Base-by-base conservation (phyloP, 1,140 invertebrate species). In the Drosophila bocki region DNA sequence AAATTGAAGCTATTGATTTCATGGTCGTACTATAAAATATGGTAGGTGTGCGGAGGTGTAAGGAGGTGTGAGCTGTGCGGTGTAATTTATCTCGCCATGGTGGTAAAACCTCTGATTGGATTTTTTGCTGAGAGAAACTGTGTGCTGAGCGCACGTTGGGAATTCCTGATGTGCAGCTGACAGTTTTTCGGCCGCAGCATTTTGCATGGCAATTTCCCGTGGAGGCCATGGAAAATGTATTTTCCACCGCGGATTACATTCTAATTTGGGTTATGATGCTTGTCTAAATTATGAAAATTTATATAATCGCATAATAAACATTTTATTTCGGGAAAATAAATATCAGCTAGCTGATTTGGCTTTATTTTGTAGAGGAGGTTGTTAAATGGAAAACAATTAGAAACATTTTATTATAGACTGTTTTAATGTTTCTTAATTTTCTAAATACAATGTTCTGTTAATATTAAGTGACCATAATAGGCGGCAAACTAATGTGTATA, bases 61-160 rank as follows among this genome's bases (percentile, higher is more conserved):
- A 53, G 39, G 35, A 51, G 42, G 29, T 48, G 32, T 54, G 68
- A 70, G 56, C 58, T 63, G 65, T 63, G 45, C 63, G 47, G 41
- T 74, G 81, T 77, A 82, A 90, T 90, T 82, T 82, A 90, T 90
- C 68, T 90, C 56, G 60, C 67, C 67, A 58, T 58, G 63, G 81
- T 61, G 75, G 61, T 64, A 53, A 70, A 69, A 70, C 61, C 74
- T 54, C 45, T 90, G 85, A 91, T 90, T 91, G 78, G 71, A 91
- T 90, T 90, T 87, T 84, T 64, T 59, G 48, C 39, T 63, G 9
- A 7, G 11, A n/a, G 1, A 33, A 53, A 37, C 33, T 71, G 65
- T 80, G 47, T 44, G 41, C 44, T 33, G 44, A 58, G 35, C 37
- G 29, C 44, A 35, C 37, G 37, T 48, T 56, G 67, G 61, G 47